Evolutionary conservation across 92 coral and sea anemone genomes (phyloP), one percentile per base, ranked within the genome.

Genomic region (Zoanthus sansibaricus): DNA sequence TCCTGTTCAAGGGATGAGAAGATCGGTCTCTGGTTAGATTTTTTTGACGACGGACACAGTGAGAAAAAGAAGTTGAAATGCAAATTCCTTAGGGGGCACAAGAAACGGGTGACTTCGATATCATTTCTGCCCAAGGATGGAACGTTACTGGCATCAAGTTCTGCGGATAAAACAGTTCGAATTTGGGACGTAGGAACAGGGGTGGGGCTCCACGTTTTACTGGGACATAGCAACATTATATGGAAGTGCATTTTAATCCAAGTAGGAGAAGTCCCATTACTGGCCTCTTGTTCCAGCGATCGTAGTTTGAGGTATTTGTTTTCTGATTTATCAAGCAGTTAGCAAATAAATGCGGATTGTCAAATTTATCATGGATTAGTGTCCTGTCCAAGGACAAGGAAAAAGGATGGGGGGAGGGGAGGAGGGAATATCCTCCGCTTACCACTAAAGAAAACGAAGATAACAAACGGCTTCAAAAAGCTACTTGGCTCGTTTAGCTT

Each of bases 281-380:
- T 93, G 9, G 91, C 90, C 3, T 89, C 96, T 14, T 93, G 96
- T 73, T 93, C 96, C n/a, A 87, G 92, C 62, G 96, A 93, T 74
- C 88, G 93, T 1, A 91, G 89, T 58, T 83, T 93, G 20, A 89
- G 96, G 96, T 93, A 82, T 14, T 64, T 54, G 16, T 16, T 1
- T 62, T 37, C 42, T 37, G 42, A 37, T 37, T 37, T 37, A 37
- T 37, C 42, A 37, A 37, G 42, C 42, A 37, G 42, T 37, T 4
- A 37, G 42, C 42, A 37, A 37, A 4, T 37, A 37, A 37, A 37
- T 37, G 42, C 4, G 2, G 42, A 37, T 37, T 37, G 42, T 37
- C 42, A 37, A 37, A 37, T 37, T 37, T 37, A 4, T 4, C 42
- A 4, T 25, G 42, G 42, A 37, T 37, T 2, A 37, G 42, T 37